Percentiles rank a stretch among this genome's conserved stretches.
Evolutionary conservation across 2,888 invertebrate genomes (phyloP).

Genomic region (Apocheima hispidaria): DNA sequence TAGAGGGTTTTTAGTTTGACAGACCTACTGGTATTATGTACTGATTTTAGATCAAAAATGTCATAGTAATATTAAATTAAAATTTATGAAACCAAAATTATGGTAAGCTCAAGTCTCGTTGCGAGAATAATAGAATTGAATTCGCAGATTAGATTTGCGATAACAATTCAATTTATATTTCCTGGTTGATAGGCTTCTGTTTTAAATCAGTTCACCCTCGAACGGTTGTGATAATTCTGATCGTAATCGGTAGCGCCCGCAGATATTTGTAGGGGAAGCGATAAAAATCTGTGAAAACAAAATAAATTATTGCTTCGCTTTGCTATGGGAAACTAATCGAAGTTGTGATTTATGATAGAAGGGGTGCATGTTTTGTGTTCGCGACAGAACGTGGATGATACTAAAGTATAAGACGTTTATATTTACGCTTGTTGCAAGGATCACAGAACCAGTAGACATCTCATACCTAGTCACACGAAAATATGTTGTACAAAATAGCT

Average conservation of each 20-base stretch:
- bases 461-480: too few species aligned
- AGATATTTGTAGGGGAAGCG: conserved; percentile 61
- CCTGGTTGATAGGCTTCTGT: conserved; percentile 62
- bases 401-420: conserved; percentile 7
- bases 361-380: conserved; percentile 42
- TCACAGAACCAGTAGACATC: too few species aligned
- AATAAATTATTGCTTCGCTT: conserved; percentile 56
- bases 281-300: conserved; percentile 64
- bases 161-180: conserved; percentile 52
- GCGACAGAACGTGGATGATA: not conserved
- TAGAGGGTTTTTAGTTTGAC: not conserved
- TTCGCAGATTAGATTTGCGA: conserved; percentile 43
- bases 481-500: too few species aligned
- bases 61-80: conserved; percentile 9
- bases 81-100: conserved; percentile 56
- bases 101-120: conserved; percentile 27
- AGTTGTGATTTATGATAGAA: conserved; percentile 52
- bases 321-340: conserved; percentile 58
- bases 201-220: conserved; percentile 77
- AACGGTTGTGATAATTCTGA: conserved; percentile 43
- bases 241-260: conserved; percentile 54
- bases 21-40: not conserved
- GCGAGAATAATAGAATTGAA: conserved; percentile 37
- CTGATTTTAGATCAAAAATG: not conserved
- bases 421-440: not conserved